Evolutionary conservation across 2,888 invertebrate species (phyloP).

Genomic region (Tipula helvola): DNA sequence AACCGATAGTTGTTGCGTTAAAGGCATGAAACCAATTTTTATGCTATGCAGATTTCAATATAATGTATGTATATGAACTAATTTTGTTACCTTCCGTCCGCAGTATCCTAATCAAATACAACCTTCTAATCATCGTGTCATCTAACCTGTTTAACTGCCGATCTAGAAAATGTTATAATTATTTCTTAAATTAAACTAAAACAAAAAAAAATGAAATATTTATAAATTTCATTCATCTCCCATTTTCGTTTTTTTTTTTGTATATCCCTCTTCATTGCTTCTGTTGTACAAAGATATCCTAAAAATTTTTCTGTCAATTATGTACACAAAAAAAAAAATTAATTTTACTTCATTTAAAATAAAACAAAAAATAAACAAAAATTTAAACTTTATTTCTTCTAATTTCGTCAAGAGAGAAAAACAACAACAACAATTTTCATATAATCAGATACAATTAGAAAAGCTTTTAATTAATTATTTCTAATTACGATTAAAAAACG

Average conservation of each 20-base stretch:
- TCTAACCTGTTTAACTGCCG: too few species aligned
- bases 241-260: neutral
- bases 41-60: too few species aligned
- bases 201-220: too few species aligned
- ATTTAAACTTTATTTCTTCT: neutral
- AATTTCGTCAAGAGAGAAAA: neutral
- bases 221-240: neutral
- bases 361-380: neutral
- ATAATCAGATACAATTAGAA: neutral
- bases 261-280: neutral
- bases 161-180: too few species aligned
- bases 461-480: slow-evolving; percentile 4
- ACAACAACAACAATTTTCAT: neutral
- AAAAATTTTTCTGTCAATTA: neutral
- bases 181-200: too few species aligned
- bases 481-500: neutral
- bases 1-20: too few species aligned
- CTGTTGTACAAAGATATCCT: neutral
- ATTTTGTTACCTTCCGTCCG: too few species aligned
- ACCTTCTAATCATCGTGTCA: too few species aligned
- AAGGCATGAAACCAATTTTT: too few species aligned
- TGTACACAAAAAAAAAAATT: neutral
- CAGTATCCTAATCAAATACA: too few species aligned
- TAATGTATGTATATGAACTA: too few species aligned
- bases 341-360: neutral